phyloP scores from a whole-genome alignment of 2,888 invertebrate genomes.

The Pardosa pseudoannulata region DNA sequence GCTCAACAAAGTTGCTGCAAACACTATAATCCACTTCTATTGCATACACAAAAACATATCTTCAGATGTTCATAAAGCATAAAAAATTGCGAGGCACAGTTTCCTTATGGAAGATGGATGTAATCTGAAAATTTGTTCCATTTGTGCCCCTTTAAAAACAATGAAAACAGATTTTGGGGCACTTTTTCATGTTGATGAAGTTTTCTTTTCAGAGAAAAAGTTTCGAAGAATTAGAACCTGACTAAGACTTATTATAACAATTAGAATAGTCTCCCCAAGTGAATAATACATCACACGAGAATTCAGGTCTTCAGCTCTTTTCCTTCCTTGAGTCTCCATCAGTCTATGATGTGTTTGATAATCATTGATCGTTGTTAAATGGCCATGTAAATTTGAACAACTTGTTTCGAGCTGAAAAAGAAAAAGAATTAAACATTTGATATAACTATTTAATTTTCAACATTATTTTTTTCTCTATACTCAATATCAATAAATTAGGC shows the following conservation, averaged over 20 bases:
- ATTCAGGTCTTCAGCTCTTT: conserved; percentile 96
- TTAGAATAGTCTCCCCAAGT: conserved; percentile 88
- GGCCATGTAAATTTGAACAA: conserved; percentile 92
- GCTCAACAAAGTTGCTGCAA: too few relatives aligned
- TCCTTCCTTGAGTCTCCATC: conserved; percentile 94
- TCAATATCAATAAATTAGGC: too few relatives aligned
- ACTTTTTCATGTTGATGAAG: conserved; percentile 41
- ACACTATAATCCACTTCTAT: neutral
- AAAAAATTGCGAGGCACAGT: conserved; percentile 4
- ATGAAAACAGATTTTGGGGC: neutral
- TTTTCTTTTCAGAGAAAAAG: conserved; percentile 88
- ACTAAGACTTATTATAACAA: conserved; percentile 89
- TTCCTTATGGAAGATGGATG: neutral
- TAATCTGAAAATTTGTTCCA: neutral
- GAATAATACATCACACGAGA: conserved; percentile 97
- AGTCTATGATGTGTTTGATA: conserved; percentile 98
- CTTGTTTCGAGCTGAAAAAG: conserved; percentile 91
- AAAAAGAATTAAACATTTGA: too few relatives aligned
- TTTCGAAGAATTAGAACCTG: conserved; percentile 94
- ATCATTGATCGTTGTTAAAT: conserved; percentile 91
- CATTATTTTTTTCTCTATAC: too few relatives aligned
- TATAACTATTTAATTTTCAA: too few relatives aligned
- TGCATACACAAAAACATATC: neutral
- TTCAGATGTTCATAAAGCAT: neutral
- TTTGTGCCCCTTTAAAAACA: neutral